Conservation (phyloP, 2,113 vertebrate genomes). For the Cyanocitta stelleri region DNA sequence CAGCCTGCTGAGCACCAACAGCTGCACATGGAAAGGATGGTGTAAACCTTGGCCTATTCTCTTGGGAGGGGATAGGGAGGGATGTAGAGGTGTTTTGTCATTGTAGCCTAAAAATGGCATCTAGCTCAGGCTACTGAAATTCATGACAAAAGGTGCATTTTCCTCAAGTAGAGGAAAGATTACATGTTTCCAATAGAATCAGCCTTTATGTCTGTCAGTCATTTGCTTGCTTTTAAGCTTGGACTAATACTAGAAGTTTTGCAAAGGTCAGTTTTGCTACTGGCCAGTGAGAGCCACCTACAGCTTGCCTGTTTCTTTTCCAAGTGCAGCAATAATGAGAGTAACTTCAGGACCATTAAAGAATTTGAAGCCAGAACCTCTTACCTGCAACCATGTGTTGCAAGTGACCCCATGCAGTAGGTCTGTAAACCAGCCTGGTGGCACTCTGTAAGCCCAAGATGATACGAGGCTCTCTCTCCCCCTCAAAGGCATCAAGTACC, state of each 20-base stretch:
- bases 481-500: constrained; percentile 31
- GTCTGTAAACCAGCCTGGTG: neutral
- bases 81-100: neutral
- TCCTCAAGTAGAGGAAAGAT: neutral
- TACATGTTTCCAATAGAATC: neutral
- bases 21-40: neutral
- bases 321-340: neutral
- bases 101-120: neutral
- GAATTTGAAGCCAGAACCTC: neutral
- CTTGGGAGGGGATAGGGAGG: accelerated
- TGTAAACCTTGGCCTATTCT: neutral
- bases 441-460: neutral
- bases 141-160: neutral
- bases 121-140: neutral
- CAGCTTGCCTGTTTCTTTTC: neutral
- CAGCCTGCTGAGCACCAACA: neutral
- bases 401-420: neutral
- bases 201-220: neutral
- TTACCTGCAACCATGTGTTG: neutral
- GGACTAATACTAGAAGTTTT: neutral
- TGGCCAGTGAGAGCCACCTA: neutral
- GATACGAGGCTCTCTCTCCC: neutral
- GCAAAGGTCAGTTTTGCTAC: neutral
- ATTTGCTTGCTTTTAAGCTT: neutral
- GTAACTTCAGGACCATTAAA: neutral